phyloP scores from a whole-genome alignment of 2,888 invertebrate species.

The Ectemnius cavifrons region DNA sequence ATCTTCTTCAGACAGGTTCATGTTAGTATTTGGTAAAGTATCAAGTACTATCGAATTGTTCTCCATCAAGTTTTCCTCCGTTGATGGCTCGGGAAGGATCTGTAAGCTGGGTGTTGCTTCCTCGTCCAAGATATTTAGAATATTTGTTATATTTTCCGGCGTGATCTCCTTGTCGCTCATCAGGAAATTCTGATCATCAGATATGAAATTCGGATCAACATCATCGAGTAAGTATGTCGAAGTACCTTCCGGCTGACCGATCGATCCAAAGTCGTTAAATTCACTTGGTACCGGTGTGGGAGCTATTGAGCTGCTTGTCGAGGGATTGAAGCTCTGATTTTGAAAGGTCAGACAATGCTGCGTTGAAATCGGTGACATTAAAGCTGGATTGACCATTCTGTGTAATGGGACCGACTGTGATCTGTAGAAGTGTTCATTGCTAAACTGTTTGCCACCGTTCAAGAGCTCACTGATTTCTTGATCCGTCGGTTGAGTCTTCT shows the following conservation, averaged over 20 bases:
- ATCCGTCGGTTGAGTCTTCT: conserved; percentile 69
- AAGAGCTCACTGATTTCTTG: conserved; percentile 84
- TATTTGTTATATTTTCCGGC: conserved; percentile 83
- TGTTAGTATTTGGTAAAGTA: conserved; percentile 62
- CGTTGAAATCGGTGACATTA: conserved; percentile 76
- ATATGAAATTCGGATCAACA: conserved; percentile 71
- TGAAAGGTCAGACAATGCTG: conserved; percentile 67
- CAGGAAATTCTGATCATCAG: conserved; percentile 70
- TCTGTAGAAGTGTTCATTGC: conserved; percentile 78
- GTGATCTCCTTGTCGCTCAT: conserved; percentile 76
- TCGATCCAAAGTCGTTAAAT: conserved; percentile 85
- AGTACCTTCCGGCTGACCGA: conserved; percentile 81
- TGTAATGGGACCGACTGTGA: conserved; percentile 90
- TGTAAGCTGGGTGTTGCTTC: conserved; percentile 64
- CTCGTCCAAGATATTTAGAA: conserved; percentile 82
- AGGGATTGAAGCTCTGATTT: conserved; percentile 71
- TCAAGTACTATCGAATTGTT: conserved; percentile 60
- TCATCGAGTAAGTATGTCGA: conserved; percentile 75
- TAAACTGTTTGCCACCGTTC: conserved; percentile 79
- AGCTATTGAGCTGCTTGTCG: conserved; percentile 83
- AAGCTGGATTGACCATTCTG: conserved; percentile 78
- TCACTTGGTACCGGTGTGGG: conserved; percentile 86
- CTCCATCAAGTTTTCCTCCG: conserved; percentile 58
- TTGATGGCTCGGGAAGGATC: conserved; percentile 63
- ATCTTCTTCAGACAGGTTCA: conserved; percentile 62